Percentiles rank a stretch among this genome's conserved stretches.
These are phyloP conservation scores for Silvanus unidentatus DNA, from an alignment of 2,888 invertebrate species.

Conservation along the genomic window DNA sequence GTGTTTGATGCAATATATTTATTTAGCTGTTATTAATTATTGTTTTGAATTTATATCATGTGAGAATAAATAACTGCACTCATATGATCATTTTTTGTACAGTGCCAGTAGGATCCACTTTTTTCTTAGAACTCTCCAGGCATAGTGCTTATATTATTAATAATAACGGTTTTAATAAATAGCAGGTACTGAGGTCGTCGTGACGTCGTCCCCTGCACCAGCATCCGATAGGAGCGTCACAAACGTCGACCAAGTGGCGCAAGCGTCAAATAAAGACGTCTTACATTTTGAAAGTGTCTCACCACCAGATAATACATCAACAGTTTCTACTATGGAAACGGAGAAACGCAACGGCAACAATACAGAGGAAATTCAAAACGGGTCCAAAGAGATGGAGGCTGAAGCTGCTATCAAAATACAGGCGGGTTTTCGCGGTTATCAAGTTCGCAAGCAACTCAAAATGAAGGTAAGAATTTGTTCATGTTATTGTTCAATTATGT, in stretches of 20 bases:
- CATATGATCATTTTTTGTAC: too few species aligned
- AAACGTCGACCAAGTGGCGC: conserved; percentile 27
- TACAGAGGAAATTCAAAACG: conserved; percentile 14
- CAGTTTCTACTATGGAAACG: conserved; percentile 22
- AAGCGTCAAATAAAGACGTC: conserved; percentile 35
- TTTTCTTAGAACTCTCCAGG: too few species aligned
- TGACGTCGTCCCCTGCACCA: conserved; percentile 9
- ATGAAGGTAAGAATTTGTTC: conserved; percentile 35
- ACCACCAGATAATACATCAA: conserved; percentile 7
- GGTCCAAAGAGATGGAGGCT: conserved; percentile 33
- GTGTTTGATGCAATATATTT: too few species aligned
- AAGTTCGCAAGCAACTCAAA: conserved; percentile 49
- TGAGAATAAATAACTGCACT: too few species aligned
- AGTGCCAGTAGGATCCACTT: too few species aligned
- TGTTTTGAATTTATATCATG: too few species aligned
- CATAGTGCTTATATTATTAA: too few species aligned
- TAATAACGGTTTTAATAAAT: too few species aligned
- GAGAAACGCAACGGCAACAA: conserved; percentile 19
- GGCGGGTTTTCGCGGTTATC: conserved; percentile 63
- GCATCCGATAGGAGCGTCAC: conserved; percentile 10
- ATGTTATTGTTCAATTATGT: too few species aligned
- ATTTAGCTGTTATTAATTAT: too few species aligned
- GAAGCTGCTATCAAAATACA: conserved; percentile 63
- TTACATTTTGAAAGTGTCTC: conserved; percentile 22
- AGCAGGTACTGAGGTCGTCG: conserved; percentile 2